Conservation (phyloP, 2,888 invertebrate species). For the Palloptera scutellata region DNA sequence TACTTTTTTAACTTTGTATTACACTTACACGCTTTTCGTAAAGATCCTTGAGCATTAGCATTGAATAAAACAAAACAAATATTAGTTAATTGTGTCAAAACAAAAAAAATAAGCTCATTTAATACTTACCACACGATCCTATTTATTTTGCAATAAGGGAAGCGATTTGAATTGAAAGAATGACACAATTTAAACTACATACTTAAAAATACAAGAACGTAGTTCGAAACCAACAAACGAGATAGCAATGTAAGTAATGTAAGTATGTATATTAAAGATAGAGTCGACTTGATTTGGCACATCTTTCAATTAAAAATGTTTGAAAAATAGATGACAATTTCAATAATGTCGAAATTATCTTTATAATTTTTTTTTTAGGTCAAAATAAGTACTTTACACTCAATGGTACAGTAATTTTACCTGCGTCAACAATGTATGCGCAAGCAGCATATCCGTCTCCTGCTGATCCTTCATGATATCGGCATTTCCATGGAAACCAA, state of each 20-base stretch:
- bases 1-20: no score
- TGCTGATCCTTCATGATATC: conserved; percentile 92
- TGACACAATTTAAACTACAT: conserved; percentile 9
- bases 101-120: conserved; percentile 48
- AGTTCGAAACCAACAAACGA: no score
- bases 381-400: no score
- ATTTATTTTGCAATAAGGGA: conserved; percentile 27
- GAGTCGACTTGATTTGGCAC: no score
- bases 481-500: conserved; percentile 92
- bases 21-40: conserved; percentile 59
- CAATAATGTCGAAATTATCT: no score
- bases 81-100: conserved; percentile 10
- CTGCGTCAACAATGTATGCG: conserved; percentile 80
- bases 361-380: no score
- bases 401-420: conserved; percentile 63
- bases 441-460: conserved; percentile 80
- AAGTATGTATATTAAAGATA: no score
- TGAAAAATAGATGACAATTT: no score
- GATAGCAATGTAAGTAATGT: no score
- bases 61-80: background rate
- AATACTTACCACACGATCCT: conserved; percentile 65
- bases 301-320: no score
- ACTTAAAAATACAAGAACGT: background rate
- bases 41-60: conserved; percentile 65
- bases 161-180: conserved; percentile 30